Base-by-base conservation (phyloP, 2,113 vertebrate genomes). In the Pollimyrus isidori region DNA sequence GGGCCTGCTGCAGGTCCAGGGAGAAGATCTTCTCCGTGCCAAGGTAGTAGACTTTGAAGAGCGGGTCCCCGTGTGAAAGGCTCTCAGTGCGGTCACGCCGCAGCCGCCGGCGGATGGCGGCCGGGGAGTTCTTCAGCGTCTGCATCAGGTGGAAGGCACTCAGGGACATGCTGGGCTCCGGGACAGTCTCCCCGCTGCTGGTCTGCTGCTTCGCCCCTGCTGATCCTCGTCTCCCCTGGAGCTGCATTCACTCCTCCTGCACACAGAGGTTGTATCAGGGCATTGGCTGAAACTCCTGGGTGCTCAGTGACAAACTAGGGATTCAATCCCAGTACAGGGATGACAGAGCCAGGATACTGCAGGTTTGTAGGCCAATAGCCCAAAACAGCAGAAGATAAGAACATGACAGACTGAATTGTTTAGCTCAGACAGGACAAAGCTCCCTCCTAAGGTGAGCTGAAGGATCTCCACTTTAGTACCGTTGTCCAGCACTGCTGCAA, bases 1-100 rank as follows among this genome's bases (percentile, higher is more conserved):
- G 93, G 2, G 96, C 96, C 91, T 96, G 96, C 89, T 95, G 94
- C 4, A 94, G 92, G 23, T 96, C 95, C 88, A 96, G 91, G 0
- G 96, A 96, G 92, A 96, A 96, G 93, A 96, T 96, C 30, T 96
- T 96, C 90, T 94, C 95, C 0, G 95, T 96, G 88, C 96, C 96
- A 39, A 96, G 91, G 92, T 96, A 96, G 91, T 96, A 95, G 23
- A 96, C 96, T 88, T 96, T 96, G 83, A 96, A 96, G 45, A 96
- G 94, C 3, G 96, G 96, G 90, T 96, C 96, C 0, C 96, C 96
- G 21, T 96, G 96, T 56, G 96, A 96, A 26, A 96, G 89, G 1
- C 93, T 95, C 91, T 96, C 95, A 0, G 95, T 95, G 89, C 94
- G 95, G 93, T 95, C 95, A 0, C 95, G 94, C 65, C 93, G 91